phyloP scores from a whole-genome alignment of 2,113 vertebrate genomes.

The Leucosticte australis region DNA sequence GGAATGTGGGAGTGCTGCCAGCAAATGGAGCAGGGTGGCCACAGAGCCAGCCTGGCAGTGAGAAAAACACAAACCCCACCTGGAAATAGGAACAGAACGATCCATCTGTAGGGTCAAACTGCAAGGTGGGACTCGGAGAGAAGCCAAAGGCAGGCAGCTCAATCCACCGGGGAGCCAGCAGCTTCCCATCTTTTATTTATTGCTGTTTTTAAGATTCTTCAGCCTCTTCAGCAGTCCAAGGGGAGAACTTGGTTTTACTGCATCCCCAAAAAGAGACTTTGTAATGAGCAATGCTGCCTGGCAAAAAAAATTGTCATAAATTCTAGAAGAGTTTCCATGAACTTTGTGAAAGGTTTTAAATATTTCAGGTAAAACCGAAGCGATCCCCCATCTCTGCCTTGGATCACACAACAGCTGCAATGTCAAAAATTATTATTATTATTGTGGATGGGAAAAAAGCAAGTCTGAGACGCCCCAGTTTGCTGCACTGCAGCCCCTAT shows the following conservation, averaged over 20 bases:
- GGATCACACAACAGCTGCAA: neutral
- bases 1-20: neutral
- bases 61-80: neutral
- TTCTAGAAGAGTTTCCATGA: slow-evolving; percentile 36
- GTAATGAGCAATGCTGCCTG: slow-evolving; percentile 35
- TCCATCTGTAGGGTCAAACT: slow-evolving; percentile 16
- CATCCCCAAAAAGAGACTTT: slow-evolving; percentile 36
- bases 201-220: slow-evolving; percentile 33
- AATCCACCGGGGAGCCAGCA: neutral
- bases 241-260: slow-evolving; percentile 34
- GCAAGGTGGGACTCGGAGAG: neutral
- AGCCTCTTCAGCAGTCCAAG: slow-evolving; percentile 15
- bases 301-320: neutral
- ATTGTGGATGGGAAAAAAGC: neutral
- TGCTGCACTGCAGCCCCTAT: neutral
- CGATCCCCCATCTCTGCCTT: neutral
- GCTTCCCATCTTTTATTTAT: slow-evolving; percentile 34
- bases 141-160: neutral
- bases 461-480: neutral
- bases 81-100: neutral
- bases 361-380: slow-evolving; percentile 21
- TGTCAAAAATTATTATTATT: neutral
- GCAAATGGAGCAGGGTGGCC: neutral
- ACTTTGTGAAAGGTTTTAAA: slow-evolving; percentile 44
- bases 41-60: neutral